Conservation (phyloP, 2,113 vertebrate genomes). For the Pelvicachromis taeniatus region DNA sequence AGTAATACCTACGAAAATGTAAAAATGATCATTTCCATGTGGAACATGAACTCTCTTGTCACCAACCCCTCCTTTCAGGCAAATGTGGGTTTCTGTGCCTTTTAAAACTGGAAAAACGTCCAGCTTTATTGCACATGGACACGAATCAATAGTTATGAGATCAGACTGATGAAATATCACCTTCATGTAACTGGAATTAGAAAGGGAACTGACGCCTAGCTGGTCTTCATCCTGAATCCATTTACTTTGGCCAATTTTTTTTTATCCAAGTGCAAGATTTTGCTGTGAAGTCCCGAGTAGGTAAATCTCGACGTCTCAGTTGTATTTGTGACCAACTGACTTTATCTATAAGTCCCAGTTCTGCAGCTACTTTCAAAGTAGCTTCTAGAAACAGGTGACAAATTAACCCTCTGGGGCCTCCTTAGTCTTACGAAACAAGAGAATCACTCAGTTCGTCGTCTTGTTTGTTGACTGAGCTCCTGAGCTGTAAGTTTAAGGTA, state of each 20-base stretch:
- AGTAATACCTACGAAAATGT: not conserved
- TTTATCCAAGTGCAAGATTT: not conserved
- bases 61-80: not conserved
- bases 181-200: not conserved
- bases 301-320: not conserved
- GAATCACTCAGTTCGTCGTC: not conserved
- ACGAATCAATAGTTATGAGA: not conserved
- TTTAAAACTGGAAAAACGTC: not conserved
- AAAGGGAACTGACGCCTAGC: not conserved
- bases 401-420: not conserved
- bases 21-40: fast-evolving
- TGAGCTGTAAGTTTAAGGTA: not conserved
- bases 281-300: not conserved
- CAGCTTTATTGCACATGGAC: not conserved
- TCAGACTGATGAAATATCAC: not conserved
- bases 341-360: not conserved
- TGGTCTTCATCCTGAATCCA: not conserved
- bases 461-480: not conserved
- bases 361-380: not conserved
- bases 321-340: not conserved
- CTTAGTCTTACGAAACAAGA: not conserved
- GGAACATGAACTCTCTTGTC: not conserved
- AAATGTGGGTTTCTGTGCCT: not conserved
- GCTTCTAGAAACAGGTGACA: not conserved
- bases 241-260: not conserved